Evolutionary conservation across 2,113 vertebrate species (phyloP).

Genomic region (Chionodraco myersi): DNA sequence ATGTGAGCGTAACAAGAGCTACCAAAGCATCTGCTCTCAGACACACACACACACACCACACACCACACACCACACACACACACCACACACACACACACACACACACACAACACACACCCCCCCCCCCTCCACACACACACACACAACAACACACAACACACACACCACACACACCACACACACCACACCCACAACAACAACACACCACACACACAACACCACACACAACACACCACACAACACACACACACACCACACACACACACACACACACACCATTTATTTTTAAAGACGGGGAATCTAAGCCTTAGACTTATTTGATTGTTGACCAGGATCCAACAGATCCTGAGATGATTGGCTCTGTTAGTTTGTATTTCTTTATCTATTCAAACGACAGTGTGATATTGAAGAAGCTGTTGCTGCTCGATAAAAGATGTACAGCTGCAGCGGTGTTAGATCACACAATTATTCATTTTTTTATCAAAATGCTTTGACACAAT

Average conservation of each 20-base stretch:
- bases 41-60: neutral
- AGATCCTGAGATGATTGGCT: neutral
- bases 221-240: conserved; percentile 6
- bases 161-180: too few species aligned
- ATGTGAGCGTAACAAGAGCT: conserved; percentile 26
- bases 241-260: neutral
- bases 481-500: conserved; percentile 21
- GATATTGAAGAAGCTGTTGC: neutral
- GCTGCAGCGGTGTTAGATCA: conserved; percentile 48
- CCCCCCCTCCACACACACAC: too few species aligned
- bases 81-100: too few species aligned
- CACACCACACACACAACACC: too few species aligned
- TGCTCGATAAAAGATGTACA: conserved; percentile 30
- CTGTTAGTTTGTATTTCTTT: neutral
- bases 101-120: neutral
- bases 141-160: too few species aligned
- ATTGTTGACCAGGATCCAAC: neutral
- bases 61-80: conserved; percentile 1
- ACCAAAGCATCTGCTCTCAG: neutral
- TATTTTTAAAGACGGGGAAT: too few species aligned
- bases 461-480: conserved; percentile 28
- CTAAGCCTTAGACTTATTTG: too few species aligned
- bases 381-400: conserved; percentile 2
- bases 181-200: too few species aligned
- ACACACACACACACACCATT: neutral